Evolutionary conservation across 2,113 vertebrate genomes (phyloP).

Genomic region (Ceyx margarethae): DNA sequence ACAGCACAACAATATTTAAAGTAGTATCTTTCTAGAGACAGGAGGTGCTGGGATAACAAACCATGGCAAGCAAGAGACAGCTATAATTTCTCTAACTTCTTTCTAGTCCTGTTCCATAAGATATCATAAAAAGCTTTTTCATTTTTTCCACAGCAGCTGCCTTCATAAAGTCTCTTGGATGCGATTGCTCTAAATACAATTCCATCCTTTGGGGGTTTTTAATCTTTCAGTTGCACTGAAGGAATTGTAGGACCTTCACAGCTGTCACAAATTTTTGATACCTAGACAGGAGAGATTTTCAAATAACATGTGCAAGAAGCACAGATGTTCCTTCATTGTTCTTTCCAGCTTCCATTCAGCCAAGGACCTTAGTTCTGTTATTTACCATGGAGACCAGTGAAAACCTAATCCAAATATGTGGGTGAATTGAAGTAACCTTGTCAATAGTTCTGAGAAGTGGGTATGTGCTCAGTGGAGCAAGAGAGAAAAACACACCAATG

Average conservation of each 20-base stretch:
- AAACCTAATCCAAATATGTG: constrained; percentile 48
- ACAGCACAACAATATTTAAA: not conserved
- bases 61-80: not conserved
- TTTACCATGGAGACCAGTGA: constrained; percentile 55
- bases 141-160: not conserved
- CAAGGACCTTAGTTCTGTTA: constrained; percentile 1
- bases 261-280: constrained; percentile 49
- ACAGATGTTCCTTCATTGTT: constrained; percentile 45
- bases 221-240: not conserved
- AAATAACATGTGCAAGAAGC: not conserved
- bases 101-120: not conserved
- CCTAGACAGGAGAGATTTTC: constrained; percentile 37
- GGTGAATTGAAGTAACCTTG: constrained; percentile 41
- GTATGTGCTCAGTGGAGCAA: not conserved
- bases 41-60: not conserved
- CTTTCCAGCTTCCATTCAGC: constrained; percentile 38
- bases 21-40: not conserved
- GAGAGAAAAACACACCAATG: constrained; percentile 30
- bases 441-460: constrained; percentile 51
- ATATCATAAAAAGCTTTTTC: not conserved
- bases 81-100: not conserved
- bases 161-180: constrained; percentile 34
- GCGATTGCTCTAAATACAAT: not conserved
- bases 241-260: constrained; percentile 1
- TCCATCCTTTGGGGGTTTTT: not conserved